Evolutionary conservation across 2,113 vertebrate species (phyloP), one percentile per base, ranked within the genome.

Genomic region (Phalacrocorax aristotelis): DNA sequence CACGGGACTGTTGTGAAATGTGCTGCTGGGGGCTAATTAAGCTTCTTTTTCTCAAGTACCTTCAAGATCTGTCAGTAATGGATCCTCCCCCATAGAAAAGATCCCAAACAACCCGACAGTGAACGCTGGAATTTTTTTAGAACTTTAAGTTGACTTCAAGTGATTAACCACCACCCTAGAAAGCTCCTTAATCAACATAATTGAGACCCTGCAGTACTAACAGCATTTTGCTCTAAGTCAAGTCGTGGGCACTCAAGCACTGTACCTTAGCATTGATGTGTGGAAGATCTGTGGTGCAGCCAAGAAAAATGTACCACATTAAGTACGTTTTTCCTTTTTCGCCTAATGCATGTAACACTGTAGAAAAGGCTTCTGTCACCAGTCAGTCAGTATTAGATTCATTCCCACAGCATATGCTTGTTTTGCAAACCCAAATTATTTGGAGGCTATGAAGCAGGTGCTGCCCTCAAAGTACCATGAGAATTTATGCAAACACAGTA

Each of bases 231-330:
- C 46, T 86, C 16, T 1, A 11, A 62, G 49, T 7, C 16, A 55
- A 30, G 10, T 17, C 62, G 48, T 11, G 4, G 30, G 25, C 3
- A 1, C 23, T 64, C 44, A 54, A 69, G 42, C 32, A 69, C 1
- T 0, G 10, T 15, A 29, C 70, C 38, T 69, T 32, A 82, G 60
- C 21, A 15, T 1, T n/a, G 1, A 61, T 22, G 0, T 6, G 11
- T 8, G 15, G 27, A 54, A 83, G 21, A 76, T 14, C 4, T 26
- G 49, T 89, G 69, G 36, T 3, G 5, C 2, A 70, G 57, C 20
- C 26, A 68, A 80, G 34, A 83, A 68, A 54, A 40, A 23, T 0
- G 3, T 17, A 75, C 9, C 36, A 77, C 9, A 10, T 42, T 7
- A 65, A 55, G 18, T n/a, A 70, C 5, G 18, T 26, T 55, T 30